A percentile compares a stretch with the other conserved stretches of the same genome.
Conservation (phyloP, 2,797 vertebrate genomes). For the Setipinna tenuifilis region DNA sequence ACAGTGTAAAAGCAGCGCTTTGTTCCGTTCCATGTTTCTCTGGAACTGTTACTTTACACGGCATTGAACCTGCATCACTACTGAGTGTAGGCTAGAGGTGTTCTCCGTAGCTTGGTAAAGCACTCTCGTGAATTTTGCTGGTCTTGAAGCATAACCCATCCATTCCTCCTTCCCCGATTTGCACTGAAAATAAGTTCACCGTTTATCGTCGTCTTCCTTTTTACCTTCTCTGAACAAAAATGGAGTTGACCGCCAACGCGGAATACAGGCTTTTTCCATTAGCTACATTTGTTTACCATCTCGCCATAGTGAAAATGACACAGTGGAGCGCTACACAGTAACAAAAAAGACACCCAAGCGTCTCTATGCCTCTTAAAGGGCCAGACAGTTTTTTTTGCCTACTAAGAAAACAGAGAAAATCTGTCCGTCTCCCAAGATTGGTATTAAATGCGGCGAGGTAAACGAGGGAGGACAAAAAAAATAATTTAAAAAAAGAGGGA, state of each 20-base stretch:
- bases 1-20: neutral
- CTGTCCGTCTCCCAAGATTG: neutral
- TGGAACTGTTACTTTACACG: neutral
- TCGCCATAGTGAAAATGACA: conserved; percentile 71
- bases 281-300: conserved; percentile 64
- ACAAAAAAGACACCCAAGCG: conserved; percentile 40
- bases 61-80: conserved; percentile 49
- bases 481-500: neutral
- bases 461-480: neutral
- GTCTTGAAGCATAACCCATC: conserved; percentile 44
- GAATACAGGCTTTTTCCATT: neutral
- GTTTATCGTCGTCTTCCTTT: neutral
- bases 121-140: conserved; percentile 55
- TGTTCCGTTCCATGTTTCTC: conserved; percentile 34
- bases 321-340: conserved; percentile 39
- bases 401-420: neutral
- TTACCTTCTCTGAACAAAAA: neutral
- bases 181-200: neutral
- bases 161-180: conserved; percentile 25
- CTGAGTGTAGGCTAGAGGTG: conserved; percentile 48
- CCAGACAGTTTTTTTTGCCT: conserved; percentile 47
- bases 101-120: conserved; percentile 48
- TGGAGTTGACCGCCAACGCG: neutral
- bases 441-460: neutral
- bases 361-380: conserved; percentile 73